These are phyloP conservation scores for Scelioninae gen. 2 DNA, from an alignment of 2,888 invertebrate species.

Conservation along the genomic window DNA sequence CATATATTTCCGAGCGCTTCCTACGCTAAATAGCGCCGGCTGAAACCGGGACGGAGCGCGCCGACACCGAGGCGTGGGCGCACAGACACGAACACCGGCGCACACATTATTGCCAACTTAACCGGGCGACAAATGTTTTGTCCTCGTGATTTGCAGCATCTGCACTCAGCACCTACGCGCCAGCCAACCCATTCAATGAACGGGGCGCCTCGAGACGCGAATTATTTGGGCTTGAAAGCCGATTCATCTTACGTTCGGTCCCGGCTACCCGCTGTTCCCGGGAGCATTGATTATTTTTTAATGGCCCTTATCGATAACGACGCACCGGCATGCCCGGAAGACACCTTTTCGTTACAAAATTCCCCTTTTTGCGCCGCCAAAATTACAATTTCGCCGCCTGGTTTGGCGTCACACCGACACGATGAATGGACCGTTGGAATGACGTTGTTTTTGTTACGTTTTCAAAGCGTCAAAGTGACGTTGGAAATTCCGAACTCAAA, in stretches of 20 bases:
- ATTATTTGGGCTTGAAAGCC: constrained; percentile 68
- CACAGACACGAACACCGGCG: constrained; percentile 55
- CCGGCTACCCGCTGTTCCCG: constrained; percentile 30
- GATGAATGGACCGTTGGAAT: no score
- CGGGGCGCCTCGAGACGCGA: constrained; percentile 61
- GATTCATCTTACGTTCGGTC: constrained; percentile 65
- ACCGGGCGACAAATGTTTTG: constrained; percentile 71
- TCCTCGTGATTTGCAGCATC: constrained; percentile 69
- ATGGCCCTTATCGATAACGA: constrained; percentile 48
- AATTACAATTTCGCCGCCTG: no score
- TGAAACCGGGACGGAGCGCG: constrained; percentile 29
- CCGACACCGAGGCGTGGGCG: constrained; percentile 47
- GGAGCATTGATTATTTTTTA: constrained; percentile 56
- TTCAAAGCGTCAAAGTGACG: not conserved
- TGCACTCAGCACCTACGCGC: constrained; percentile 66
- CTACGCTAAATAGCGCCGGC: constrained; percentile 52
- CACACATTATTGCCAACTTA: constrained; percentile 67
- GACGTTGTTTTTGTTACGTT: not conserved
- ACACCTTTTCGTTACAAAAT: no score
- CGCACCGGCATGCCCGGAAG: constrained; percentile 15
- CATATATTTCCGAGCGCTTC: constrained; percentile 54
- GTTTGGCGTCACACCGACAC: no score
- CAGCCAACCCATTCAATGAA: constrained; percentile 51
- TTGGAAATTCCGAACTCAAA: no score
- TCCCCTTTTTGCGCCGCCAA: no score